A percentile compares a stretch with the other conserved stretches of the same genome.
These are phyloP conservation scores for Telenomus remus DNA, from an alignment of 1,140 invertebrate species.

Conservation along the genomic window DNA sequence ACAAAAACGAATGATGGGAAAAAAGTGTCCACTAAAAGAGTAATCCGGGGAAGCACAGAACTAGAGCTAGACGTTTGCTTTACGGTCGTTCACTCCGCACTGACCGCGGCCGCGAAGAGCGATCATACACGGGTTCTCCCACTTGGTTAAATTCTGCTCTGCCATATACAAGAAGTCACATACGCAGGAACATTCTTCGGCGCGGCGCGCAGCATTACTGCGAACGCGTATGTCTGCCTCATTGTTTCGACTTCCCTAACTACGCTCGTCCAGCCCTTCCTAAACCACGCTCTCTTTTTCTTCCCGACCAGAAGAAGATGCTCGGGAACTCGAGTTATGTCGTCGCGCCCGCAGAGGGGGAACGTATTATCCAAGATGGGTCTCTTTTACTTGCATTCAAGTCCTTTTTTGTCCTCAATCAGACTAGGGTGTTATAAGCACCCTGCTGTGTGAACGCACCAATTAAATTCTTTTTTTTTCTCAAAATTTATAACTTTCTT, in stretches of 20 bases:
- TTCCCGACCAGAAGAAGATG: conserved; percentile 10
- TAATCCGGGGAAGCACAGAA: conserved; percentile 14
- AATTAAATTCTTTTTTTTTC: not conserved
- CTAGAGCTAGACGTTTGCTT: conserved; percentile 56
- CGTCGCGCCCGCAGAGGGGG: not conserved
- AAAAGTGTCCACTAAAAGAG: not conserved
- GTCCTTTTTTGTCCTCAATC: not conserved
- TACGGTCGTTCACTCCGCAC: conserved; percentile 60
- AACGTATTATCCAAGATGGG: not conserved
- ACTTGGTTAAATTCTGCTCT: conserved; percentile 50
- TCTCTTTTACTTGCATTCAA: not conserved
- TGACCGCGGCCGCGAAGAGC: conserved; percentile 52
- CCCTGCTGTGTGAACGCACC: not conserved
- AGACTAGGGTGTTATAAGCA: not conserved
- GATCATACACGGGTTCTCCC: conserved; percentile 58
- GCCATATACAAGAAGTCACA: conserved; percentile 48
- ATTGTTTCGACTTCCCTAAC: conserved; percentile 40
- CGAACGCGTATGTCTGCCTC: conserved; percentile 46
- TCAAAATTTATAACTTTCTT: not conserved
- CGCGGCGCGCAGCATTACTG: conserved; percentile 36
- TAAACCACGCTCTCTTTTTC: conserved; percentile 27
- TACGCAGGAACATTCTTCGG: conserved; percentile 48
- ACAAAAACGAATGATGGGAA: not conserved
- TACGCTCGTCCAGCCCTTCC: conserved; percentile 12
- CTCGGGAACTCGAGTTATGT: conserved; percentile 25